Conservation (phyloP, 2,888 invertebrate species). For the Chymomyza fuscimana region DNA sequence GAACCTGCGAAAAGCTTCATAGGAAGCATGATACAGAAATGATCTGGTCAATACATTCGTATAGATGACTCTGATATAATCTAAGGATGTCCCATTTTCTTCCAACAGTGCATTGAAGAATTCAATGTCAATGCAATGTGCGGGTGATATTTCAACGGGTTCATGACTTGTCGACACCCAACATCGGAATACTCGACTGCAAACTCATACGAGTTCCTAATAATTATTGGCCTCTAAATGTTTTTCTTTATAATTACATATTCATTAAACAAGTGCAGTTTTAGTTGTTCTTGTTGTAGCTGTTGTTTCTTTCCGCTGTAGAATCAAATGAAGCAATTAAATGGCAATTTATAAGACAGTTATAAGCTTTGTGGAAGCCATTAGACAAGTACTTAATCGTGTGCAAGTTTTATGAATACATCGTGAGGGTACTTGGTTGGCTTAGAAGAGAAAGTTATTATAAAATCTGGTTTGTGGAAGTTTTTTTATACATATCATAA, state of each 20-base stretch:
- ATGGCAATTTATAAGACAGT: constrained; percentile 48
- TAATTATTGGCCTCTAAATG: constrained; percentile 68
- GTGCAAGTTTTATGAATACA: not conserved
- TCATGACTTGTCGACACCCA: constrained; percentile 41
- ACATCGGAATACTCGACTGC: constrained; percentile 9
- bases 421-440: constrained; percentile 10
- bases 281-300: constrained; percentile 3
- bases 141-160: constrained; percentile 19
- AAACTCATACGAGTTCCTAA: constrained; percentile 50
- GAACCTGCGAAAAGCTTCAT: no score
- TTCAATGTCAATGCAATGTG: constrained; percentile 59
- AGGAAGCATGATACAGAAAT: no score
- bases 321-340: constrained; percentile 63
- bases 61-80: no score
- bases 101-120: constrained; percentile 25
- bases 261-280: constrained; percentile 58
- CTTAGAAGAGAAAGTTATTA: not conserved
- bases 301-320: constrained; percentile 14
- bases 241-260: constrained; percentile 40
- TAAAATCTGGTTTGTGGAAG: no score
- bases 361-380: constrained; percentile 10
- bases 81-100: not conserved
- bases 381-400: not conserved
- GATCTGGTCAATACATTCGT: no score
- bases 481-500: no score